A percentile compares a stretch with the other conserved stretches of the same genome.
These are phyloP conservation scores for Morus bassanus DNA, from an alignment of 2,797 vertebrate genomes.

Conservation along the genomic window DNA sequence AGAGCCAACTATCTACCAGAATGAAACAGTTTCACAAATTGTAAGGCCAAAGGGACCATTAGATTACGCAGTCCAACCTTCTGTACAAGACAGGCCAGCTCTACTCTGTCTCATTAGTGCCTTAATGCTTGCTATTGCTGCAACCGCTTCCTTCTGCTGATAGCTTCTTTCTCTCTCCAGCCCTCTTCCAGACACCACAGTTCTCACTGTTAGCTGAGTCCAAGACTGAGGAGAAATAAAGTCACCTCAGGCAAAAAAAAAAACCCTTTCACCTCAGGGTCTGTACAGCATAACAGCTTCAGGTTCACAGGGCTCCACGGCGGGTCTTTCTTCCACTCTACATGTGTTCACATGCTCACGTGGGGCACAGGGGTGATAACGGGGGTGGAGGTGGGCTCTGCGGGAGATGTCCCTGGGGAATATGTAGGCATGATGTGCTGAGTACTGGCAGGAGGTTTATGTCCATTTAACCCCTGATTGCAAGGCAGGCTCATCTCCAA, in stretches of 20 bases:
- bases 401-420: not conserved
- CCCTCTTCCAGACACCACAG: not conserved
- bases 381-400: not conserved
- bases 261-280: not conserved
- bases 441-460: not conserved
- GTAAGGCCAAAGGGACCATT: conserved; percentile 31
- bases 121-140: not conserved
- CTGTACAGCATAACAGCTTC: not conserved
- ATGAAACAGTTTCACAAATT: conserved; percentile 42
- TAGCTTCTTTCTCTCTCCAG: not conserved
- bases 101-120: conserved; percentile 26
- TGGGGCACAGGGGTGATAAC: not conserved
- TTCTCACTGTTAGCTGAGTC: not conserved
- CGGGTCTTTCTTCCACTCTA: not conserved
- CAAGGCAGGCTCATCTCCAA: not conserved
- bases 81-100: conserved; percentile 10
- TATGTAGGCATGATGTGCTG: not conserved
- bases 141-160: not conserved
- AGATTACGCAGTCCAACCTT: conserved; percentile 28
- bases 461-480: not conserved
- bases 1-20: conserved; percentile 47
- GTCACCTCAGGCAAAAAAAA: not conserved
- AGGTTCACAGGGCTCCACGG: not conserved
- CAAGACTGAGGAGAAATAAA: not conserved
- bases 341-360: rapidly evolving